Conservation (phyloP, 35 echinoderm and acorn worm species). For the Diadema setosum region DNA sequence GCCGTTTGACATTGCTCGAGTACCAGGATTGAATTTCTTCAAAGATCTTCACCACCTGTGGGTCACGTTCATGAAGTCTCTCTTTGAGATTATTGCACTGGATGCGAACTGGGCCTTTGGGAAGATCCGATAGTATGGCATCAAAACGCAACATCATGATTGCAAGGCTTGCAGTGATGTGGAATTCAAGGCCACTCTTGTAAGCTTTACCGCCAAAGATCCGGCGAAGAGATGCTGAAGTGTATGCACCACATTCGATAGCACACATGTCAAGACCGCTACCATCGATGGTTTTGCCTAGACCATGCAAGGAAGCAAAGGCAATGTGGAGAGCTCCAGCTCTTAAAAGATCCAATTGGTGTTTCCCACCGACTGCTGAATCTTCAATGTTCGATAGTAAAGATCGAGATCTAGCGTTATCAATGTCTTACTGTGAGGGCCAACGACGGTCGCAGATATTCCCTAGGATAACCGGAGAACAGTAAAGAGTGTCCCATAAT, state of each 20-base stretch:
- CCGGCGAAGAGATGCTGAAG: constrained; percentile 42
- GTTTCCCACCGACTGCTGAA: constrained; percentile 16
- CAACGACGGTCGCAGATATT: constrained; percentile 12
- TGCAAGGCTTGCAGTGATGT: constrained; percentile 38
- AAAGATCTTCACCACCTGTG: too few species aligned
- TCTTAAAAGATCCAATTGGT: constrained; percentile 40
- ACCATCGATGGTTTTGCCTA: constrained; percentile 51
- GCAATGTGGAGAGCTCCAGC: constrained; percentile 53
- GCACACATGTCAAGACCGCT: too few species aligned
- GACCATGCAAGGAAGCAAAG: constrained; percentile 42
- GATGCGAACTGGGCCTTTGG: constrained; percentile 24
- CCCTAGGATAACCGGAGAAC: too few species aligned
- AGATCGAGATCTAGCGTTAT: too few species aligned
- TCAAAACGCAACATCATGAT: constrained; percentile 55
- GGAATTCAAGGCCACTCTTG: constrained; percentile 16
- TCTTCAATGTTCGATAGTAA: too few species aligned
- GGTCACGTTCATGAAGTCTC: constrained; percentile 17
- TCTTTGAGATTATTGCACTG: not conserved
- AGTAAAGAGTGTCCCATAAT: constrained; percentile 29
- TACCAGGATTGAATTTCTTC: too few species aligned
- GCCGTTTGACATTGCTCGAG: constrained; percentile 19
- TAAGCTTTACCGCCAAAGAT: constrained; percentile 33
- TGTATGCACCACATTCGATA: constrained; percentile 56
- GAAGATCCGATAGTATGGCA: constrained; percentile 17
- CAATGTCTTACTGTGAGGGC: constrained; percentile 2